Evolutionary conservation across 2,888 invertebrate genomes (phyloP), one percentile per base, ranked within the genome.

Genomic region (Drosophila peninsularis): DNA sequence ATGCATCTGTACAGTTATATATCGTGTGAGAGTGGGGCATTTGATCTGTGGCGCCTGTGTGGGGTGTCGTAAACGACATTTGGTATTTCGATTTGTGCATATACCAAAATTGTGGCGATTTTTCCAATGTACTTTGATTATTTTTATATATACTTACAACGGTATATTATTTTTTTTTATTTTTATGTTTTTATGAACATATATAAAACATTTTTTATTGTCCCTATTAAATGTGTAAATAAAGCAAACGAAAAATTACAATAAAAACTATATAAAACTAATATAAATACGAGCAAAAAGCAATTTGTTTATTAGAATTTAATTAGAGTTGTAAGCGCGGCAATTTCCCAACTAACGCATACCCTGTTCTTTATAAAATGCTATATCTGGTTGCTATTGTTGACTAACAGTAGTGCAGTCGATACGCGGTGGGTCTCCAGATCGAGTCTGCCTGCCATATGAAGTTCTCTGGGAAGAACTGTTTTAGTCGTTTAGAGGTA

Each of bases 211-310:
- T 45, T 64, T 64, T 75, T 62, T 53, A 52, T 64, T 73, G 44
- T 70, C 41, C 65, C 58, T 62, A 65, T 78, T 78, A 60, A 78
- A 78, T 56, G 62, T 78, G 76, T 78, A 75, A 70, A 76, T 69
- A 78, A 78, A 65, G 24, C 41, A n/a, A 78, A 70, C 70, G 54
- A 78, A 65, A 67, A 52, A 53, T 61, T 72, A 52, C 34, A 67
- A 75, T 57, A 77, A 72, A 75, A 62, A 71, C 41, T 42, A 50
- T 27, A 42, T 50, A 27, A 54, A 41, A 41, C 17, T 30, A 41
- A 30, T 30, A 41, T 17, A 19, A 32, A 32, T 30, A 19, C 13
- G 32, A 30, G 17, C 17, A 45, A 45, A 45, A 2, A 5, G n/a
- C 9, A 10, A n/a, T 27, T 45, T 45, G 1, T n/a, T 30, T 44